Base-by-base conservation (phyloP, 2,888 invertebrate species). In the Ptycholaimellus sp. region DNA sequence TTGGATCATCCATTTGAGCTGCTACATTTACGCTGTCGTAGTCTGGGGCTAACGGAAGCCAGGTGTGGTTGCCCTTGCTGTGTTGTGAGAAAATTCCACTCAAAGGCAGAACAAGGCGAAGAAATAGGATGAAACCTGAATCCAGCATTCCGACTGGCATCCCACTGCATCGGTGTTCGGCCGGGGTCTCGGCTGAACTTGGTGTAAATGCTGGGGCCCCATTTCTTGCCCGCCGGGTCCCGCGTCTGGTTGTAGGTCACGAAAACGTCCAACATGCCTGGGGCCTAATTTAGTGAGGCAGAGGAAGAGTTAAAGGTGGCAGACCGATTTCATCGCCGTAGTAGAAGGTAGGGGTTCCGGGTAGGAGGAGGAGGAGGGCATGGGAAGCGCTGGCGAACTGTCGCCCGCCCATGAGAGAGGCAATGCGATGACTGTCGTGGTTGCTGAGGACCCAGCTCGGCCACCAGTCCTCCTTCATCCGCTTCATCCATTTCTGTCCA, bases 141-240 rank as follows among this genome's bases (percentile, higher is more conserved):
- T 20, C 59, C 59, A 20, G 53, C 57, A 44, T 53, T 47, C 16
- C 14, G 11, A 2, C 11, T 23, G 19, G 33, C 18, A 18, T 36
- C 48, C 61, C 61, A 61, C 46, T 58, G 56, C 60, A 61, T 60
- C 2, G 60, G 59, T 3, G 56, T 48, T 19, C 59, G 45, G 30
- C 42, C 51, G 13, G 52, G 49, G 37, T 59, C 59, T 14, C 57
- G 40, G 16, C 50, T 46, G 13, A 46, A 40, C 18, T 40, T 33
- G 25, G 37, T 13, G 38, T 48, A 53, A 2, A 40, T 28, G 17
- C 43, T 37, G 39, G 43, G 38, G 28, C 49, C 49, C 32, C 35
- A 35, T 28, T 43, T 42, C 16, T 41, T 43, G 2, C 52, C 55
- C 32, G 41, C 46, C 1, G 54, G 52, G 33, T 58, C 58, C 21